phyloP scores from a whole-genome alignment of 1,140 invertebrate species.

The Dufourea novaeangliae region DNA sequence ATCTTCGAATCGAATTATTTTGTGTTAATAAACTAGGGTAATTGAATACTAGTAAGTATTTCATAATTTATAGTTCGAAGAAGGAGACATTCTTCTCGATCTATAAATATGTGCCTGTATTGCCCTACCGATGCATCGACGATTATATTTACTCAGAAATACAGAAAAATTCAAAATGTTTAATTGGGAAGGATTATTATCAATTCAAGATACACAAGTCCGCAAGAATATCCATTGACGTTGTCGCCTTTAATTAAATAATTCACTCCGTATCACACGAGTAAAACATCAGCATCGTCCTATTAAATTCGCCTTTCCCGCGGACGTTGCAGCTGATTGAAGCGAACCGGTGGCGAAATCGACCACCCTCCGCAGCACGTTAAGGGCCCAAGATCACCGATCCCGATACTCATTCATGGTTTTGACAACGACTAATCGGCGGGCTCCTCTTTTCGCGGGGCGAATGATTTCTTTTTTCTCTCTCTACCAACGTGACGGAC shows the following conservation, averaged over 20 bases:
- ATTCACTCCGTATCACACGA: no score
- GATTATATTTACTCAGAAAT: no score
- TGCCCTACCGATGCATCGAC: no score
- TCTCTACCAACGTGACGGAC: constrained; percentile 10
- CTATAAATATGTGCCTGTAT: no score
- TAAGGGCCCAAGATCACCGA: constrained; percentile 11
- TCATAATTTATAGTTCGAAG: no score
- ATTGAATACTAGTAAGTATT: no score
- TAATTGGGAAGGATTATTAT: no score
- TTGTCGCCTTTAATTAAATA: not conserved
- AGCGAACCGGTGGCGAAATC: constrained; percentile 30
- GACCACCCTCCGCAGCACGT: constrained; percentile 9
- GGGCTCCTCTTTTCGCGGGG: constrained; percentile 43
- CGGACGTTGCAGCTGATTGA: constrained; percentile 21
- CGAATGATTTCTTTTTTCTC: constrained; percentile 51
- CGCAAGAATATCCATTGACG: not conserved
- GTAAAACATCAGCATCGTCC: not conserved
- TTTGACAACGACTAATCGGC: constrained; percentile 62
- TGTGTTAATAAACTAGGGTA: no score
- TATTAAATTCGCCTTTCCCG: constrained; percentile 32
- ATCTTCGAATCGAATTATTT: no score
- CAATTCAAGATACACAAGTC: no score
- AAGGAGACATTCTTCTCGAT: no score
- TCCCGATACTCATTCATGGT: constrained; percentile 53
- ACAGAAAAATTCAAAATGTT: no score